Evolutionary conservation across 2,888 invertebrate species (phyloP), one percentile per base, ranked within the genome.

Genomic region (Phorcus lineatus): DNA sequence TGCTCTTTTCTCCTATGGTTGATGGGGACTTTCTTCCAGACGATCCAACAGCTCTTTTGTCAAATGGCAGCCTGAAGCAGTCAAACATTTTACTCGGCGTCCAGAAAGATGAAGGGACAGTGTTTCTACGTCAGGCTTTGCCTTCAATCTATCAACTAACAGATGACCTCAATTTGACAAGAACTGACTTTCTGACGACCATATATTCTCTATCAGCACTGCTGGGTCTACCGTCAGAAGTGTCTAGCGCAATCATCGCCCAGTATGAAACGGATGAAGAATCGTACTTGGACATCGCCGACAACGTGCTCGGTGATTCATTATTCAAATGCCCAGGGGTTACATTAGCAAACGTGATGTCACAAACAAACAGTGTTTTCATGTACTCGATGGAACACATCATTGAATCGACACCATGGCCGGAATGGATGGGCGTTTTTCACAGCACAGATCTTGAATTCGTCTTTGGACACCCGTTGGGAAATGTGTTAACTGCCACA

Each of bases 271-370:
- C 24, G 24, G 7, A 16, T 24, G 24, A 24, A 0, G 74, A 52
- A 19, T 24, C 53, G 1, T 53, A 53, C 17, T 7, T 52, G 22
- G 52, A 19, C 24, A 40, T 22, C 0, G 24, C 74, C 9, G 47
- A 22, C 19, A 24, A 74, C 19, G 47, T 74, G 52, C 19, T 74
- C n/a, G 52, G 74, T n/a, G 74, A 74, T 24, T 22, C 7, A 0
- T 97, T 97, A 94, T 98, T 98, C 94, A 96, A 97, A 84, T 97
- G 97, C 91, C 97, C 98, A 16, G 96, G 97, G 78, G 97, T 97
- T 91, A 96, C 96, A 90, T 97, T 97, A 91, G 97, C 97, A 11
- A 96, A 97, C n/a, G 80, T 75, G 2, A 54, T 67, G 40, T 54
- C 47, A 16, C 3, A 13, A 4, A 70, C 78, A 16, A 62, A 79